phyloP scores from a whole-genome alignment of 1,140 invertebrate species.

The honey bee (Apis mellifera) region Amel_HAv3.1 CM009931.2:25387501-25388000 shows the following conservation, averaged over 20 bases:
- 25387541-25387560: neutral
- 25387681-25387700: slow-evolving; percentile 55
- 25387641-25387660: slow-evolving; percentile 24
- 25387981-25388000: too few relatives aligned
- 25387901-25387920: too few relatives aligned
- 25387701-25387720: slow-evolving; percentile 48
- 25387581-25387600: slow-evolving; percentile 32
- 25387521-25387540: neutral
- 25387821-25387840: neutral
- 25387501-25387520: slow-evolving; percentile 49
- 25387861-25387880: too few relatives aligned
- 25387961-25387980: too few relatives aligned
- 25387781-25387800: slow-evolving; percentile 24
- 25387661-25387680: slow-evolving; percentile 49
- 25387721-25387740: slow-evolving; percentile 68
- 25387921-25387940: too few relatives aligned
- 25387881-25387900: too few relatives aligned
- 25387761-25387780: slow-evolving; percentile 48
- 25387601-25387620: slow-evolving; percentile 42
- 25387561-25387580: slow-evolving; percentile 32
- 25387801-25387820: neutral
- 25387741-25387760: slow-evolving; percentile 69
- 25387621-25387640: slow-evolving; percentile 46
- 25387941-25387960: too few relatives aligned
- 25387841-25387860: too few relatives aligned